Evolutionary conservation across 1,140 invertebrate genomes (phyloP).

Genomic region (Elymnias hypermnestra): DNA sequence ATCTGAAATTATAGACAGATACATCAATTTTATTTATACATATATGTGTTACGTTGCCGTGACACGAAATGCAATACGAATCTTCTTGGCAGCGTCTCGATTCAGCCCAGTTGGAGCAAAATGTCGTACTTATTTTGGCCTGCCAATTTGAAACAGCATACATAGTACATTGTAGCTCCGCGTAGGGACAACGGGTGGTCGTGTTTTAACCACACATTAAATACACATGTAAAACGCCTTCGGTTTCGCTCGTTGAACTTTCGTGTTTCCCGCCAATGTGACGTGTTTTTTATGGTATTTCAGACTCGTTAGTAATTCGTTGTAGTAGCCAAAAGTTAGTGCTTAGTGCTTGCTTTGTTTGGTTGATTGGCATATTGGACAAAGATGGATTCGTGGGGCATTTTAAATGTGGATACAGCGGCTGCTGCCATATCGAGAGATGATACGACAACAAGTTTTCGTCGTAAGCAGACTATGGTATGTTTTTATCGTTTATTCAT

Average conservation of each 20-base stretch:
- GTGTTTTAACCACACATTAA: constrained; percentile 10
- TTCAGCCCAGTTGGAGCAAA: constrained; percentile 65
- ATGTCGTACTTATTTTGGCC: constrained; percentile 75
- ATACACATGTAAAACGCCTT: too few relatives aligned
- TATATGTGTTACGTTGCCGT: constrained; percentile 24
- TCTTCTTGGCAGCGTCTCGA: constrained; percentile 51
- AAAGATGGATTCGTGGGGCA: constrained; percentile 80
- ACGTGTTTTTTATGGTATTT: constrained; percentile 6
- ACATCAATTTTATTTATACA: too few relatives aligned
- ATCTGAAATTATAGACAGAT: too few relatives aligned
- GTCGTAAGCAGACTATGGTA: constrained; percentile 76
- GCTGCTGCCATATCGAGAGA: constrained; percentile 78
- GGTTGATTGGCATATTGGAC: constrained; percentile 24
- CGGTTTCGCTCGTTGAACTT: too few relatives aligned
- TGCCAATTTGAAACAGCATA: constrained; percentile 68
- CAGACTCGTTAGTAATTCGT: constrained; percentile 17
- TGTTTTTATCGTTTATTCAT: too few relatives aligned
- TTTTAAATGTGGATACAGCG: constrained; percentile 78
- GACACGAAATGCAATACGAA: constrained; percentile 60
- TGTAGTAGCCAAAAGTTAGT: constrained; percentile 24
- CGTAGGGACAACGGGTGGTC: constrained; percentile 17
- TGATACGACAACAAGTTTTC: constrained; percentile 75
- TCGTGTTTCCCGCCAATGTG: constrained; percentile 25
- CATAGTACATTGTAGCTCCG: constrained; percentile 31
- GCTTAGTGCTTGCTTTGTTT: constrained; percentile 23